These are phyloP conservation scores for Mohoua ochrocephala DNA, from an alignment of 2,113 vertebrate species.

Conservation along the genomic window DNA sequence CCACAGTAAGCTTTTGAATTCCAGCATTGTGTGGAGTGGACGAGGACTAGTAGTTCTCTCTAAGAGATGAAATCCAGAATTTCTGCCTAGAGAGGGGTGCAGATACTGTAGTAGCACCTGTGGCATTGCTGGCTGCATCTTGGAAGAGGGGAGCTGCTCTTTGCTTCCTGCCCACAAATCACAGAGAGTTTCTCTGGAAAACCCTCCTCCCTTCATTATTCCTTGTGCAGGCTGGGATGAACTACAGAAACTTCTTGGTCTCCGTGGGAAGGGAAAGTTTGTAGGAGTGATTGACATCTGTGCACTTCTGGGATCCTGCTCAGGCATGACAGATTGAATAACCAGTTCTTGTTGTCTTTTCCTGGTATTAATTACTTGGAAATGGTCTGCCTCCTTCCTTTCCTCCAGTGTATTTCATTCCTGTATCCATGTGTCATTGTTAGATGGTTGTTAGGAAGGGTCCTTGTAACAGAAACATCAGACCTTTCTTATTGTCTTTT, in stretches of 20 bases:
- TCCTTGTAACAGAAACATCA: not conserved
- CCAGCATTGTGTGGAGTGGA: not conserved
- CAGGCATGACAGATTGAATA: not conserved
- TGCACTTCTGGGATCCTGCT: not conserved
- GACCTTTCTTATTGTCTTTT: not conserved
- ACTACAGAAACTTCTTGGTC: not conserved
- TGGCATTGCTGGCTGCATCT: rapidly evolving
- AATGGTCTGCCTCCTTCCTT: not conserved
- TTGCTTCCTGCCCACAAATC: not conserved
- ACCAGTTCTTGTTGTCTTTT: not conserved
- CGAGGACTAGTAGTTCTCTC: not conserved
- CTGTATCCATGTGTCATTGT: not conserved
- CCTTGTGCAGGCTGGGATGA: not conserved
- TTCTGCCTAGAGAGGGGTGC: not conserved
- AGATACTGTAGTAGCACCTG: not conserved
- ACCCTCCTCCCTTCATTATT: not conserved
- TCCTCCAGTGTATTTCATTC: not conserved
- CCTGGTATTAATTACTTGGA: not conserved
- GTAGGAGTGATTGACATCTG: not conserved
- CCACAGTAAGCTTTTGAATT: not conserved
- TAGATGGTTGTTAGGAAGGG: not conserved
- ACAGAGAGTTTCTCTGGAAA: not conserved
- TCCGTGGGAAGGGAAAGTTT: not conserved
- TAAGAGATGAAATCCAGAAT: not conserved
- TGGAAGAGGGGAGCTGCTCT: not conserved